Conservation (phyloP, 2,888 invertebrate genomes). For the Orthonevra nobilis region DNA sequence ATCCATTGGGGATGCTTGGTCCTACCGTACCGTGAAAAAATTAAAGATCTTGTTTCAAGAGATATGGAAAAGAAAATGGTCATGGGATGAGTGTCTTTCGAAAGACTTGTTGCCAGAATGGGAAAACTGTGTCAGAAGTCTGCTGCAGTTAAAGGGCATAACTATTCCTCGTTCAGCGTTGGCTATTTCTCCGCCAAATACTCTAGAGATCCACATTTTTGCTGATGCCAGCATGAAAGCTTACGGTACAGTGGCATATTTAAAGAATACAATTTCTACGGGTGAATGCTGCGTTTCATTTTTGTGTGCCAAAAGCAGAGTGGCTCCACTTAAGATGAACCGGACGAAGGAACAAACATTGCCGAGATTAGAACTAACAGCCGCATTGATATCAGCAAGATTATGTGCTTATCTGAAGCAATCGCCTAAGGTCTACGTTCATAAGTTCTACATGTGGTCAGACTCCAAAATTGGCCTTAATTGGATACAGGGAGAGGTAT, state of each 20-base stretch:
- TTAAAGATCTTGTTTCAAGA: background rate
- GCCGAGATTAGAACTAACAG: background rate
- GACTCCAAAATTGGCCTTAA: background rate
- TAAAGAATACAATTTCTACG: background rate
- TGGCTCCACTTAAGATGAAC: background rate
- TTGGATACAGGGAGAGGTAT: too few relatives aligned
- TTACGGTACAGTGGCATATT: background rate
- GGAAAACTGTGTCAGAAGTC: constrained; percentile 11
- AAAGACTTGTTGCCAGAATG: background rate
- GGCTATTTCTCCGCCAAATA: background rate
- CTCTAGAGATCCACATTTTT: constrained; percentile 9
- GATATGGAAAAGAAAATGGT: background rate
- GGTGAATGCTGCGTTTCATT: background rate
- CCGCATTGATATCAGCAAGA: background rate
- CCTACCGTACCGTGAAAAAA: background rate
- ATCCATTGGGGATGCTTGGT: background rate
- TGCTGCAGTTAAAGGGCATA: constrained; percentile 1
- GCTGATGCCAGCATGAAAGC: constrained; percentile 16
- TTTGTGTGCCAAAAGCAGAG: constrained; percentile 2
- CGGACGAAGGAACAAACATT: background rate
- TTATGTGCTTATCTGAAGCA: background rate
- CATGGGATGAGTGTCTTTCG: constrained; percentile 7
- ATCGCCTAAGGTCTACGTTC: background rate
- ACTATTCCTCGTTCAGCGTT: constrained; percentile 7
- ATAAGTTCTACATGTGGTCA: background rate